phyloP scores from a whole-genome alignment of 1,140 invertebrate genomes.

The Acromyrmex echinatior region DNA sequence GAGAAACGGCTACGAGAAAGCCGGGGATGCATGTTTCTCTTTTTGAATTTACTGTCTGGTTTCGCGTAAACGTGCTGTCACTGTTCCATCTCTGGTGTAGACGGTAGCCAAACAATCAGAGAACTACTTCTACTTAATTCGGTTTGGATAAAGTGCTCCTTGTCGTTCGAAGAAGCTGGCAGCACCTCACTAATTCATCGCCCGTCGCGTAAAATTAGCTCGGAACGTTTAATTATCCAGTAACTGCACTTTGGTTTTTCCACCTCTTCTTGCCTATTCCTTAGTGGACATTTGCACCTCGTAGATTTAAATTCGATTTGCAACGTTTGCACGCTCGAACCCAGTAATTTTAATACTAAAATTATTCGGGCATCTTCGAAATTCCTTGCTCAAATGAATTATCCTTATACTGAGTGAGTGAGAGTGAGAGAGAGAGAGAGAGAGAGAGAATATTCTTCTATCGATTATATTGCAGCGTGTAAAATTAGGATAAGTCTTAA shows the following conservation, averaged over 20 bases:
- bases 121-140: slow-evolving; percentile 65
- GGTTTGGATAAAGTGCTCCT: slow-evolving; percentile 57
- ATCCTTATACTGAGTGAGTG: not conserved
- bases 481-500: not conserved
- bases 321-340: slow-evolving; percentile 24
- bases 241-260: slow-evolving; percentile 42
- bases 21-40: slow-evolving; percentile 27
- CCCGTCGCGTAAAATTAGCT: slow-evolving; percentile 34
- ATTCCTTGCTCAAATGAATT: slow-evolving; percentile 10
- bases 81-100: slow-evolving; percentile 7
- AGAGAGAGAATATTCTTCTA: not conserved
- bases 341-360: slow-evolving; percentile 10
- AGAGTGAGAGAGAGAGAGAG: not conserved
- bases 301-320: slow-evolving; percentile 64
- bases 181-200: slow-evolving; percentile 57
- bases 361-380: slow-evolving; percentile 44
- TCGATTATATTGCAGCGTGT: not conserved
- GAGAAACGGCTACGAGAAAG: slow-evolving; percentile 28
- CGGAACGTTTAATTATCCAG: slow-evolving; percentile 65
- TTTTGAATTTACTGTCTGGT: slow-evolving; percentile 43
- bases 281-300: slow-evolving; percentile 4
- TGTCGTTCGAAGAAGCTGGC: not conserved
- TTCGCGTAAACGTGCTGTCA: slow-evolving; percentile 44
- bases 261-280: not conserved
- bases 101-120: slow-evolving; percentile 66